Percentiles rank a stretch among this genome's conserved stretches.
These are phyloP conservation scores for Azemiops feae DNA, from an alignment of 2,113 vertebrate species.

Conservation along the genomic window DNA sequence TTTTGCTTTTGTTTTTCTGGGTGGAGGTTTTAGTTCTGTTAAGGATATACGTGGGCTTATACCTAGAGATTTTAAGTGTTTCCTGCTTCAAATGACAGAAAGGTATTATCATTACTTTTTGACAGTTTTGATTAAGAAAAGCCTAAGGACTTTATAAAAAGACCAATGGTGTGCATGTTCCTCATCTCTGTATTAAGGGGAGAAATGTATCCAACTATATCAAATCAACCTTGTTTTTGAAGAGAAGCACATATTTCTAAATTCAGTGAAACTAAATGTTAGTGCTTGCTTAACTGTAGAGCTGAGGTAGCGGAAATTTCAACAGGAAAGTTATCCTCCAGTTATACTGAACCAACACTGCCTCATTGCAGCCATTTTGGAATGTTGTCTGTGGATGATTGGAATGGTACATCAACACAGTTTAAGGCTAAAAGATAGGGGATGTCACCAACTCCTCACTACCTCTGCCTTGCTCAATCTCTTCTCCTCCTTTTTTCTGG, in stretches of 20 bases:
- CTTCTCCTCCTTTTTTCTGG: constrained; percentile 4
- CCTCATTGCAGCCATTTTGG: not conserved
- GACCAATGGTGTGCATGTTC: not conserved
- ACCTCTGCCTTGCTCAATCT: not conserved
- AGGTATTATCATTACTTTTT: not conserved
- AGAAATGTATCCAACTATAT: not conserved
- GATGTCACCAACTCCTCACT: not conserved
- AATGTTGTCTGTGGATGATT: not conserved
- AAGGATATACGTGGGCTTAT: not conserved
- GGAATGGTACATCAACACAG: not conserved
- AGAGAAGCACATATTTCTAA: not conserved
- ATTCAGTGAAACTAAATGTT: not conserved
- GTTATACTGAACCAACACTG: not conserved
- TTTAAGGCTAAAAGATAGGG: not conserved
- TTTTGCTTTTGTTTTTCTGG: not conserved
- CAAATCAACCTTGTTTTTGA: not conserved
- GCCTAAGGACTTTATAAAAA: not conserved
- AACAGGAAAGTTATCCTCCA: not conserved
- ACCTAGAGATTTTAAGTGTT: not conserved
- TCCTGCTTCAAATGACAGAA: not conserved
- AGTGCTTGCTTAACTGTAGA: not conserved
- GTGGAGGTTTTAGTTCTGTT: not conserved
- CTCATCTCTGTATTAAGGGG: not conserved
- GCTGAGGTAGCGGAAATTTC: not conserved
- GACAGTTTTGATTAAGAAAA: not conserved